Base-by-base conservation (phyloP, 2,797 vertebrate genomes). In the Falco novaeseelandiae region DNA sequence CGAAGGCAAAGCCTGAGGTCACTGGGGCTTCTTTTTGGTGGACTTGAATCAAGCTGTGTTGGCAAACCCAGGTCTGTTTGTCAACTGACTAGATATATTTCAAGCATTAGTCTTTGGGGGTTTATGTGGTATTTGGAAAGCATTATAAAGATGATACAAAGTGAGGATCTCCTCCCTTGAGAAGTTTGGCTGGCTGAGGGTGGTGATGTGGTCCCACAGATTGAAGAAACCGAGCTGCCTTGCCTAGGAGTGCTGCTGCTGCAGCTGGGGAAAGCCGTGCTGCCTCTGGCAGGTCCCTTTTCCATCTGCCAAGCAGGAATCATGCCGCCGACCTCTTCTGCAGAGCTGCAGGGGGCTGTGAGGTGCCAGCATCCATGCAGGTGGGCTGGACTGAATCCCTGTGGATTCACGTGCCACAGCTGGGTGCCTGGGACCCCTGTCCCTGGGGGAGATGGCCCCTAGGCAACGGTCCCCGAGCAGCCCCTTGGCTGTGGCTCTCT, bases 291-390 rank as follows among this genome's bases (percentile, higher is more conserved):
- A 88, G 10, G 13, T 48, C 58, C 38, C 18, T 46, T 55, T 62
- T 44, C 80, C 8, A 8, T 29, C 26, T 52, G 49, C 40, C 34
- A 83, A 48, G 36, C 1, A 3, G 54, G 48, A 36, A 71, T 29
- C n/a, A 2, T 4, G n/a, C 0, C 2, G 7, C 27, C 2, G 3
- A 14, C 6, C 32, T 42, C 57, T 89, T 57, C 55, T 23, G 32
- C 30, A 57, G 90, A 25, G 46, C 34, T 34, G 34, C 0, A 1
- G 29, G 30, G 49, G 9, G 20, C 42, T 58, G 27, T 1, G 6
- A 54, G 58, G n/a, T 59, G 57, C 42, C 20, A 32, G 1, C 27
- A 23, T 29, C 22, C 1, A 14, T 12, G 13, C 65, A 19, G 42
- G 32, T 17, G 36, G 15, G 18, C 20, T 52, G 18, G 44, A 29